phyloP scores from a whole-genome alignment of 2,797 vertebrate genomes.

The Acanthornis magna region DNA sequence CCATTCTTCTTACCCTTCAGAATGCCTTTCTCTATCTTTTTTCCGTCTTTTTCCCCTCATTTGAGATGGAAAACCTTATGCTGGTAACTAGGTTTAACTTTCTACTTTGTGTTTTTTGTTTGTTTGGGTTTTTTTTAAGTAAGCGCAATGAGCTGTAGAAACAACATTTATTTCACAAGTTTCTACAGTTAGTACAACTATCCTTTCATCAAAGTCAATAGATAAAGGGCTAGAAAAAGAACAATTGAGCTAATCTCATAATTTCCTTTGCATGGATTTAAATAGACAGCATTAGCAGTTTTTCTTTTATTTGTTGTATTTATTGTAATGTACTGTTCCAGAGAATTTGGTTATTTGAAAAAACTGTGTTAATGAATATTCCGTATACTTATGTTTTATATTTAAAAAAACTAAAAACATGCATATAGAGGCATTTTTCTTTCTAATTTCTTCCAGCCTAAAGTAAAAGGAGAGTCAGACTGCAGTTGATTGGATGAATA shows the following conservation, averaged over 20 bases:
- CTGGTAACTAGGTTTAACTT: not conserved
- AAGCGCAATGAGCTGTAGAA: not conserved
- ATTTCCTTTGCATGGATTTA: not conserved
- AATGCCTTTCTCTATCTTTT: not conserved
- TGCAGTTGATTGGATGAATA: not conserved
- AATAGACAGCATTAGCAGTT: not conserved
- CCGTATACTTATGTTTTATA: not conserved
- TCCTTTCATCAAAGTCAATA: not conserved
- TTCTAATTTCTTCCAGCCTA: not conserved
- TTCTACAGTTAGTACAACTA: not conserved
- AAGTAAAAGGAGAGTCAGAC: not conserved
- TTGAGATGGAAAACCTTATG: not conserved
- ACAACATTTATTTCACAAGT: not conserved
- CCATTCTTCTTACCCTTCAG: not conserved
- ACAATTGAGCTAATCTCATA: not conserved
- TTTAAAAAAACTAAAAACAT: not conserved
- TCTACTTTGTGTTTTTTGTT: not conserved
- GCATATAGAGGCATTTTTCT: not conserved
- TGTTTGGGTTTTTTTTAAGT: not conserved
- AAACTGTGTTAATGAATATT: not conserved
- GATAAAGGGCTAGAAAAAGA: not conserved
- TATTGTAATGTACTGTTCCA: not conserved
- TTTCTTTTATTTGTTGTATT: not conserved
- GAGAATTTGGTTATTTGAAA: not conserved
- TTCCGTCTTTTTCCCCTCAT: rapidly evolving